A percentile compares a stretch with the other conserved stretches of the same genome.
These are phyloP conservation scores for Megaleporinus macrocephalus DNA, from an alignment of 2,113 vertebrate genomes.

Conservation along the genomic window DNA sequence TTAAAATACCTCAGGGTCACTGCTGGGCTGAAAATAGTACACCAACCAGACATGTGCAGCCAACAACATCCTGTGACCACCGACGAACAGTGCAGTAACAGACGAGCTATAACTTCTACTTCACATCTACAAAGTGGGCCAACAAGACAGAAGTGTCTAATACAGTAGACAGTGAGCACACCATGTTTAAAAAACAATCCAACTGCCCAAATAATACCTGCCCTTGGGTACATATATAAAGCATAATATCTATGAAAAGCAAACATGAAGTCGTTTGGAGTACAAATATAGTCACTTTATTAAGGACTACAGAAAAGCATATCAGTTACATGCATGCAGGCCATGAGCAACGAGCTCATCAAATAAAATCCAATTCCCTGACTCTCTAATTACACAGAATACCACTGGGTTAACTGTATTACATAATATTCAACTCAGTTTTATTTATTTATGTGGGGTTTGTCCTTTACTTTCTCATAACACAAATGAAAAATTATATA, in stretches of 20 bases:
- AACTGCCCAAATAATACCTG: no score
- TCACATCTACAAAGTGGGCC: no score
- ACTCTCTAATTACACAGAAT: slow-evolving; percentile 61
- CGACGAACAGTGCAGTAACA: no score
- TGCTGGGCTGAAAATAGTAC: no score
- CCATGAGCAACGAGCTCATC: slow-evolving; percentile 61
- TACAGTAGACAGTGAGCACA: no score
- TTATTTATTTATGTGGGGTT: not conserved
- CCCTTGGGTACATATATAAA: no score
- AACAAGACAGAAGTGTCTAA: no score
- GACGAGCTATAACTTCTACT: no score
- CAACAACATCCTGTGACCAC: no score
- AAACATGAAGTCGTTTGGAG: slow-evolving; percentile 36
- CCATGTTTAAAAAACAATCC: no score
- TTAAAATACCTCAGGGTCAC: no score
- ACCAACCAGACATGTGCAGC: no score
- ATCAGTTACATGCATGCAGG: slow-evolving; percentile 77
- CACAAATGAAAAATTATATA: slow-evolving; percentile 22
- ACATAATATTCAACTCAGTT: slow-evolving; percentile 27
- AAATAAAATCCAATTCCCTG: slow-evolving; percentile 67
- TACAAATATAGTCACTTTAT: slow-evolving; percentile 86
- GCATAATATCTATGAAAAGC: not conserved
- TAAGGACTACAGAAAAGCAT: slow-evolving; percentile 77
- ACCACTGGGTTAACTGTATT: slow-evolving; percentile 40
- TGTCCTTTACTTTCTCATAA: not conserved